Evolutionary conservation across 2,113 vertebrate genomes (phyloP).

Genomic region (Eonycteris spelaea): DNA sequence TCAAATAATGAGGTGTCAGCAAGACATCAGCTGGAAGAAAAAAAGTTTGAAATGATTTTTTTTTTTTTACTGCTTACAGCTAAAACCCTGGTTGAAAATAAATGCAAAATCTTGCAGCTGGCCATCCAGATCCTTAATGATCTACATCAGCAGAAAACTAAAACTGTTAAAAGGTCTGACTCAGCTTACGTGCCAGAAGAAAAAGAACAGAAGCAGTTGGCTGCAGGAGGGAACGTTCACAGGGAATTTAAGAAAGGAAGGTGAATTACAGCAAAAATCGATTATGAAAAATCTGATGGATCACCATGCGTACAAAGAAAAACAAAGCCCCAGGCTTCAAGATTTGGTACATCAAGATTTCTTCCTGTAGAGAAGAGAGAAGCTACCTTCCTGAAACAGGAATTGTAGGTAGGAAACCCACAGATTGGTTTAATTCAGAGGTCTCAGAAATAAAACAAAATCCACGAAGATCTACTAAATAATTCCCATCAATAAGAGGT

Average conservation of each 20-base stretch:
- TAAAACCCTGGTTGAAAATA: conserved; percentile 38
- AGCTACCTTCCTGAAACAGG: not conserved
- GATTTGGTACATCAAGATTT: not conserved
- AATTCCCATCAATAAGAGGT: not conserved
- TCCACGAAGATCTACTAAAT: not conserved
- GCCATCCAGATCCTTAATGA: not conserved
- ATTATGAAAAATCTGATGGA: not conserved
- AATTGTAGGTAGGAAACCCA: not conserved
- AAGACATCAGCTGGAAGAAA: not conserved
- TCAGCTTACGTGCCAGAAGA: not conserved
- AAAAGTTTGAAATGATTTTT: not conserved
- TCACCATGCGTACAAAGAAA: not conserved
- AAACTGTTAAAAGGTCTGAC: not conserved
- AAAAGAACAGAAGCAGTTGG: not conserved
- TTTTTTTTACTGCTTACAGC: not conserved
- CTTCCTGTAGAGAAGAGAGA: not conserved
- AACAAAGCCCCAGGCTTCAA: not conserved
- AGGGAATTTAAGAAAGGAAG: not conserved
- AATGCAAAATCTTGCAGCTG: conserved; percentile 37
- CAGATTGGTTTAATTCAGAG: not conserved
- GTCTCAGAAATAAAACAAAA: not conserved
- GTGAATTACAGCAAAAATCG: not conserved
- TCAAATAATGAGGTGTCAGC: not conserved
- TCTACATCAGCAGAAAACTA: not conserved
- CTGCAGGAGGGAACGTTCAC: not conserved